Evolutionary conservation across 1,140 invertebrate genomes (phyloP), one percentile per base, ranked within the genome.

Genomic region (Onthophagus taurus): DNA sequence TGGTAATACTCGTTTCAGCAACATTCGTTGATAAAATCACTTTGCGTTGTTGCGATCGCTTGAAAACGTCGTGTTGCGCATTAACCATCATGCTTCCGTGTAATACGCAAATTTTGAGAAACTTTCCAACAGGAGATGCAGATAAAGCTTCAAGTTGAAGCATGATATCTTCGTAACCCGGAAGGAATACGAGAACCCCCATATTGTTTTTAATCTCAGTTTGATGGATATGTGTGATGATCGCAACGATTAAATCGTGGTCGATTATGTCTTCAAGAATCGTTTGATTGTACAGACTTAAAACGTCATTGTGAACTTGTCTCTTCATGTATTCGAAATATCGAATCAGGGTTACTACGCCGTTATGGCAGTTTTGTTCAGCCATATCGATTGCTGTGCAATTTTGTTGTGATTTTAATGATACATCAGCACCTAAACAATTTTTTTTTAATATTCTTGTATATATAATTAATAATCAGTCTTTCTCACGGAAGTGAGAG

Each of bases 131-230:
- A 62, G 86, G 74, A 23, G 77, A 75, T 6, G 76, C 64, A 21
- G 71, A 68, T 19, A 96, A 77, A 37, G 70, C 68, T 8, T 89
- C 82, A 49, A 78, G 8, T 89, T 82, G 49, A 78, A 70, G 34
- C 94, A 65, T 78, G 51, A 97, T 96, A 48, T 96, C 90, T 55
- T 94, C 89, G 63, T 94, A 97, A 0, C 92, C 92, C 0, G 94
- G 87, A 3, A 98, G 65, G 69, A 97, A 97, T 1, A 97, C 71
- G 13, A 97, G 70, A 39, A 96, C 83, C 21, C 87, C 80, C 11
- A 91, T 90, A 24, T 62, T 65, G 14, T 71, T 61, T 49, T 69
- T 65, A 42, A 70, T 75, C 3, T 66, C 43, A 58, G 2, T 29
- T 13, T 83, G 78, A n/a, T n/a, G n/a, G 39, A 89, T 77, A 43